Percentiles rank a stretch among this genome's conserved stretches.
Conservation (phyloP, 2,797 vertebrate species). For the Malacoraja senta region DNA sequence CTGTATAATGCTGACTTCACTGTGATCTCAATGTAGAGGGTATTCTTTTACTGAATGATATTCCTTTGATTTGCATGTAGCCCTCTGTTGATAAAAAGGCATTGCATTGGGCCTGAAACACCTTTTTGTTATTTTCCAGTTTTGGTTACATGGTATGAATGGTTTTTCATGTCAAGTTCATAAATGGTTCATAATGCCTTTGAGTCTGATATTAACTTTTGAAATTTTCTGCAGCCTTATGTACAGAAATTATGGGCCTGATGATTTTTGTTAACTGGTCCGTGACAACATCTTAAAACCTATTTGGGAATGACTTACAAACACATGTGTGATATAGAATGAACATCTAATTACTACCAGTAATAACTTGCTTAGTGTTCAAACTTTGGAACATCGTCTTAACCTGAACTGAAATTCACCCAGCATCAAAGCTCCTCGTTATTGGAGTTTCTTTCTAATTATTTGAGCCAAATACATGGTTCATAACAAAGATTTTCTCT, state of each 20-base stretch:
- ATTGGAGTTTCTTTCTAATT: not conserved
- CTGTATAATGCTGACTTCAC: not conserved
- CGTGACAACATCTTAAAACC: not conserved
- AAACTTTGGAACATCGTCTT: not conserved
- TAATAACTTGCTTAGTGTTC: not conserved
- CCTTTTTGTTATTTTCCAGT: not conserved
- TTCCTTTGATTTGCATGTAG: conserved; percentile 5
- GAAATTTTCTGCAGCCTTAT: not conserved
- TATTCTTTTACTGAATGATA: not conserved
- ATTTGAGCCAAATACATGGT: not conserved
- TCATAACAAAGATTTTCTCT: not conserved
- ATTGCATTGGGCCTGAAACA: not conserved
- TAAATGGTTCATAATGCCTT: not conserved
- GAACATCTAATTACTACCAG: not conserved
- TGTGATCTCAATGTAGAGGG: not conserved
- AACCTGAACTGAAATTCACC: conserved; percentile 2
- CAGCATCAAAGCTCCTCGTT: not conserved
- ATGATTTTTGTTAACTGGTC: not conserved
- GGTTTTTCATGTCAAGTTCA: not conserved
- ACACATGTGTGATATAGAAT: not conserved
- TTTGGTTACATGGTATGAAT: not conserved
- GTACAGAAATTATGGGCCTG: not conserved
- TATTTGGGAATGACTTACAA: not conserved
- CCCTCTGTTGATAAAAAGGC: not conserved
- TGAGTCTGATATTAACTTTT: not conserved